Evolutionary conservation across 2,797 vertebrate genomes (phyloP).

Genomic region (Megaceryle alcyon): DNA sequence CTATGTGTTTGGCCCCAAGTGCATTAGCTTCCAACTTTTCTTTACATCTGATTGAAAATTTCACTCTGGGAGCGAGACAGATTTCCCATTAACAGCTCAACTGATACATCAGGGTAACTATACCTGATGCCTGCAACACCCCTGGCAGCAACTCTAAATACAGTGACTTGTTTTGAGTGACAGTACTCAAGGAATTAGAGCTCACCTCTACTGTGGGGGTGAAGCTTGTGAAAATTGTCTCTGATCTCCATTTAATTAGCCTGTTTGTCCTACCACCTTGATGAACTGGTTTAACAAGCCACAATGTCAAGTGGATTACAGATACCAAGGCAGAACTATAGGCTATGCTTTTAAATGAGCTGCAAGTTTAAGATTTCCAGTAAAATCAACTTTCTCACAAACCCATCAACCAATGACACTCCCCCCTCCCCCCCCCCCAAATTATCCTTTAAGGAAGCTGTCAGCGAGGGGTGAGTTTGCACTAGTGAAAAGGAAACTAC

Average conservation of each 20-base stretch:
- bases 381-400: not conserved
- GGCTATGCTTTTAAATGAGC: not conserved
- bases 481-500: not conserved
- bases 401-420: not conserved
- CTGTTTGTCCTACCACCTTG: not conserved
- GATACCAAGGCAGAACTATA: not conserved
- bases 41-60: not conserved
- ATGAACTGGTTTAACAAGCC: not conserved
- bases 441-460: not conserved
- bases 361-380: not conserved
- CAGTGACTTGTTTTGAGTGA: not conserved
- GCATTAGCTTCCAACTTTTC: not conserved
- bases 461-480: not conserved
- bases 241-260: conserved; percentile 17
- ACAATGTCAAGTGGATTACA: not conserved
- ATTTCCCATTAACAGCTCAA: not conserved
- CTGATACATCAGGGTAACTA: not conserved
- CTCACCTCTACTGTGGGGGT: not conserved
- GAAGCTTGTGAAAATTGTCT: conserved; percentile 3
- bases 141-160: not conserved
- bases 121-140: not conserved
- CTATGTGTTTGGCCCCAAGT: not conserved
- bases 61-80: not conserved
- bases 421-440: not conserved
- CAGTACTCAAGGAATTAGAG: not conserved